phyloP scores from a whole-genome alignment of 2,113 vertebrate genomes.

The Eubucco bourcierii region DNA sequence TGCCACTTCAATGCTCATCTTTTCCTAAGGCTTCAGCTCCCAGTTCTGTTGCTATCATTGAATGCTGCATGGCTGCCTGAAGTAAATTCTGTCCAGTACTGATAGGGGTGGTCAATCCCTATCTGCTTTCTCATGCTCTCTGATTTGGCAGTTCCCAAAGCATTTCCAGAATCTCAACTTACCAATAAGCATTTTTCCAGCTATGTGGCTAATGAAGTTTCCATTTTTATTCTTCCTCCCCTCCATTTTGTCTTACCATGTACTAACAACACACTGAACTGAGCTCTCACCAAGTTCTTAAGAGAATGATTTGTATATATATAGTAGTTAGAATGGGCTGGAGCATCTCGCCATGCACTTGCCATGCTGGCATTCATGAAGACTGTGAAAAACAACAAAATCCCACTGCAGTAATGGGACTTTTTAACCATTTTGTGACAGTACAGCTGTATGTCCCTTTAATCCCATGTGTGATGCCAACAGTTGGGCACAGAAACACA shows the following conservation, averaged over 20 bases:
- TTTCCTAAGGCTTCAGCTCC: background rate
- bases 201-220: conserved; percentile 30
- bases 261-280: conserved; percentile 21
- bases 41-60: background rate
- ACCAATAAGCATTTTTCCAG: conserved; percentile 8
- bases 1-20: background rate
- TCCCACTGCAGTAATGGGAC: conserved; percentile 14
- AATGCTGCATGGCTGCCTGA: background rate
- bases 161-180: conserved; percentile 6
- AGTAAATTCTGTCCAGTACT: background rate
- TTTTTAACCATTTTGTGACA: conserved; percentile 22
- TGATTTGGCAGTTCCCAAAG: background rate
- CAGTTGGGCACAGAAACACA: conserved; percentile 15
- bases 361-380: conserved; percentile 28
- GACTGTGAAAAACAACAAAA: conserved; percentile 39
- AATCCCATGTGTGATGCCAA: background rate
- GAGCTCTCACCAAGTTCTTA: conserved; percentile 23
- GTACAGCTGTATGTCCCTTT: background rate
- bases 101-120: background rate
- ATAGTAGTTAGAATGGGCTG: conserved; percentile 33
- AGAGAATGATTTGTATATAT: background rate
- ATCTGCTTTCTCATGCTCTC: background rate
- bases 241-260: conserved; percentile 23
- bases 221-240: conserved; percentile 57
- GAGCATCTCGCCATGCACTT: conserved; percentile 11